Base-by-base conservation (phyloP, 2,113 vertebrate species). In the Chaenogobius annularis region DNA sequence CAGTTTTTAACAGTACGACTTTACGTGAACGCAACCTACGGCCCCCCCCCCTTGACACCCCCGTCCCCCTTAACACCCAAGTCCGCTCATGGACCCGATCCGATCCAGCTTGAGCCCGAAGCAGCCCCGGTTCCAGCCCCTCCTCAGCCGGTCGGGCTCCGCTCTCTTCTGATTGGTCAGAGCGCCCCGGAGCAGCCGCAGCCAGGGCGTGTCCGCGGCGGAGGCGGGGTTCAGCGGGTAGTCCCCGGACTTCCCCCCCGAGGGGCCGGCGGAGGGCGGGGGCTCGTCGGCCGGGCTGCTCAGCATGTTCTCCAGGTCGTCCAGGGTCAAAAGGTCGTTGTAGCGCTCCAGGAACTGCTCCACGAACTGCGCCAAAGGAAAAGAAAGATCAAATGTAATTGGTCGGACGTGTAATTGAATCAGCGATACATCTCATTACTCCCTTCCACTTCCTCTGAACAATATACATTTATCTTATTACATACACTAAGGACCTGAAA, bases 61-160 rank as follows among this genome's bases (percentile, higher is more conserved):
- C 26, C 46, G 63, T 76, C 44, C 68, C 68, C 54, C 90, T 90
- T 95, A 95, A 87, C 95, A 96, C 31, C 95, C 95, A 81, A 96
- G 91, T 72, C 94, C 94, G 2, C 95, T 96, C 93, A 96, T 93
- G 56, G 95, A 93, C 40, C 95, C 95, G 1, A 96, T 96, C 58
- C 95, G 91, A 76, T 96, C 95, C 87, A 96, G 85, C 88, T 96
- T 96, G 69, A 96, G 86, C 47, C 95, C 95, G 73, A 96, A 96
- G 87, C 95, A 96, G 14, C 95, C 94, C 14, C 93, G 82, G 77
- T 94, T 88, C 93, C 93, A 81, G 3, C 91, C 94, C 82, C 95
- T 92, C 83, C 93, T 74, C 31, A 90, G 89, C 46, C 94, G 81
- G 54, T 93, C 93, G 0, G 92, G 82, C 22, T 90, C 87, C 3